Evolutionary conservation across 2,113 vertebrate genomes (phyloP), one percentile per base, ranked within the genome.

Genomic region (Hemiprocne comata): DNA sequence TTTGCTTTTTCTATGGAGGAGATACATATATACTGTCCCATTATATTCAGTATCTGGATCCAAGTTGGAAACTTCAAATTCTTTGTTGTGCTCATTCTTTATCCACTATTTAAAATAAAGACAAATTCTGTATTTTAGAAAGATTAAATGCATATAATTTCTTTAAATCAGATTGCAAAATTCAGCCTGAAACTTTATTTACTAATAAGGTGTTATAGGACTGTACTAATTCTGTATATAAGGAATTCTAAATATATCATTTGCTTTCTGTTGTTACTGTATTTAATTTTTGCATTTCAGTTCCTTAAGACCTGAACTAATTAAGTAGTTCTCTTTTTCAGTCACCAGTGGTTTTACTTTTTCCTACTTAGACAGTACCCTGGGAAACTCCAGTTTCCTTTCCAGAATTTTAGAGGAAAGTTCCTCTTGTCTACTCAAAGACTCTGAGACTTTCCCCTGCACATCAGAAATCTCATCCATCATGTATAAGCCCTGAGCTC

Each of bases 11-110:
- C 83, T 98, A 71, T 95, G 93, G 16, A 85, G 74, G 55, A 82
- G 24, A 2, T 6, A 46, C 6, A 98, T 76, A 7, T 36, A 54
- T 23, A 96, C 93, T 34, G 90, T 97, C 40, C 96, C 98, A 0
- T 97, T 93, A 71, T 98, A 98, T 67, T 98, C 97, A 0, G 97
- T 98, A 90, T 97, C 93, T 7, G 98, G 97, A 13, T 97, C 96
- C 97, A 98, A 80, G 77, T 96, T 81, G 21, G 51, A 34, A 81
- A 98, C 91, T 85, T 98, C 97, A 24, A 98, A 97, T 75, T 97
- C 95, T 87, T 88, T 97, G 82, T 94, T 51, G 40, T 88, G 80
- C 42, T 96, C 97, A 4, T 57, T 33, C 95, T 88, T 96, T 53
- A 60, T 92, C 97, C 92, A 95, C 97, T 98, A 8, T 82, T 71